Conservation (phyloP, 1,140 invertebrate species). For the Pseudachorutes palmiensis region DNA sequence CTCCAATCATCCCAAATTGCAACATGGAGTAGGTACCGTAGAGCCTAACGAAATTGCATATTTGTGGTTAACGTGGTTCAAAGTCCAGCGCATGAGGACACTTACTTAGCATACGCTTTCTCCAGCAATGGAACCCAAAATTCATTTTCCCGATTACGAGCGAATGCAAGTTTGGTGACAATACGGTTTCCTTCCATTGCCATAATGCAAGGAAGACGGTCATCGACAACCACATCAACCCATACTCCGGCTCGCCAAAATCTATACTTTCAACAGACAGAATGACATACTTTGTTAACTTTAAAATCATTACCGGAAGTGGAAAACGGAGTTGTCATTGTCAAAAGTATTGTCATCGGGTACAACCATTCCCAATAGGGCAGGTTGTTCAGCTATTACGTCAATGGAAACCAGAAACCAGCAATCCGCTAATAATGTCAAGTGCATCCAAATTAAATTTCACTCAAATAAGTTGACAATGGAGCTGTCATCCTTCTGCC, state of each 20-base stretch:
- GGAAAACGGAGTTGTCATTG: conserved; percentile 46
- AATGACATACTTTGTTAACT: too few species aligned
- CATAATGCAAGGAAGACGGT: conserved; percentile 49
- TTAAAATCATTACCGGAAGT: conserved; percentile 41
- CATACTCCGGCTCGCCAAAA: conserved; percentile 41
- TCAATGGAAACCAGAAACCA: conserved; percentile 1
- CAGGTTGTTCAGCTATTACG: neutral
- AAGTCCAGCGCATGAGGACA: too few species aligned
- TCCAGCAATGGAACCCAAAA: conserved; percentile 5
- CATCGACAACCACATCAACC: conserved; percentile 56
- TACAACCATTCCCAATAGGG: conserved; percentile 43
- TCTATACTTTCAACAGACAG: conserved; percentile 37
- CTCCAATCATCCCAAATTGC: conserved; percentile 56
- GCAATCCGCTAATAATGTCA: neutral
- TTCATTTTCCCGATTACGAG: conserved; percentile 1
- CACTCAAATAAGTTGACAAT: neutral
- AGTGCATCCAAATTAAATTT: neutral
- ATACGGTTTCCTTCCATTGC: neutral
- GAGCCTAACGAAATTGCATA: conserved; percentile 36
- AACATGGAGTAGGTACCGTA: conserved; percentile 62
- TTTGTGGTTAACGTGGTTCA: neutral
- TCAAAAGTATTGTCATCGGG: conserved; percentile 52
- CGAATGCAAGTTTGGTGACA: conserved; percentile 1
- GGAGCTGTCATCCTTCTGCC: too few species aligned
- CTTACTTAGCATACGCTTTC: conserved; percentile 4